A percentile compares a stretch with the other conserved stretches of the same genome.
Evolutionary conservation across 2,888 invertebrate genomes (phyloP).

Genomic region (Beris chalybata): DNA sequence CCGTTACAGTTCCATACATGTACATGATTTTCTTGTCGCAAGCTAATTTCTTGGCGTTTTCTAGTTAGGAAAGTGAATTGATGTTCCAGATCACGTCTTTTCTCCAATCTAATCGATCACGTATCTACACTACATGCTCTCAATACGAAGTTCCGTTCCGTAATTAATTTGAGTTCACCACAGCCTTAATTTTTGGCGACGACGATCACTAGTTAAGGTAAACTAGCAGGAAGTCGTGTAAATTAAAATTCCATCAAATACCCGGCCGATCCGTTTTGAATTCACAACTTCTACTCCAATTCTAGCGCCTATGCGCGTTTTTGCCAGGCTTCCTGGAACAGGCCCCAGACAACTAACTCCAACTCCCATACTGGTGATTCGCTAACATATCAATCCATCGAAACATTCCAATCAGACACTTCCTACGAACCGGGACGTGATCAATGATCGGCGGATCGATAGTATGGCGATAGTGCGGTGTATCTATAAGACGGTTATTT

Average conservation of each 20-base stretch:
- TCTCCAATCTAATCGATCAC: background rate
- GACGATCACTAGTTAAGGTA: too few species aligned
- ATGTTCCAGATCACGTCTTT: conserved; percentile 6
- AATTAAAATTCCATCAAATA: conserved; percentile 27
- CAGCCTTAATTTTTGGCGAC: too few species aligned
- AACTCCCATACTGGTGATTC: conserved; percentile 9
- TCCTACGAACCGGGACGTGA: conserved; percentile 33
- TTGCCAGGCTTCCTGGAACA: conserved; percentile 30
- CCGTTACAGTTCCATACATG: background rate
- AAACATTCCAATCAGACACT: conserved; percentile 34
- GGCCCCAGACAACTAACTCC: conserved; percentile 24
- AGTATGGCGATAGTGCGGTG: conserved; percentile 19
- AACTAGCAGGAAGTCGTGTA: conserved; percentile 27
- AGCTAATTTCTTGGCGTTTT: too few species aligned
- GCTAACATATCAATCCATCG: conserved; percentile 22
- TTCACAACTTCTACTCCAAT: conserved; percentile 33
- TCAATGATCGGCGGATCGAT: conserved; percentile 21
- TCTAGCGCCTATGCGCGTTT: conserved; percentile 29
- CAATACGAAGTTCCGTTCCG: conserved; percentile 24
- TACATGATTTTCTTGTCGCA: background rate
- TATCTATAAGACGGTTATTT: conserved; percentile 24
- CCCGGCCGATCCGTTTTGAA: conserved; percentile 18
- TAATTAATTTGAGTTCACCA: background rate
- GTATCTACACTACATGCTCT: conserved; percentile 14
- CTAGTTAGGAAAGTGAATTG: too few species aligned